Percentiles rank a stretch among this genome's conserved stretches.
Evolutionary conservation across 2,888 invertebrate genomes (phyloP).

Genomic region (Lepidochrysops patricia): DNA sequence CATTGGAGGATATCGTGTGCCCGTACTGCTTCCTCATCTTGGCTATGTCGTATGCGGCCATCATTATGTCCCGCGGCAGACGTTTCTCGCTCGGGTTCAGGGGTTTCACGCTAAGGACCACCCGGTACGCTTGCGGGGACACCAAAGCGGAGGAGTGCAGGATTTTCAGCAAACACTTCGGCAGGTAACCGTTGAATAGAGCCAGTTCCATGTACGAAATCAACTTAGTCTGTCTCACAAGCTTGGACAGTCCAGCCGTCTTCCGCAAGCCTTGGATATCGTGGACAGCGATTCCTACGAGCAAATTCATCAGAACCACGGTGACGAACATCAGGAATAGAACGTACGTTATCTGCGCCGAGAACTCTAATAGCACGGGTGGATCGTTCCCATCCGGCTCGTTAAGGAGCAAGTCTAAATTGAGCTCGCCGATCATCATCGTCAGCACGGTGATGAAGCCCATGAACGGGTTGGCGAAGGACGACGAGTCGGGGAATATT

Average conservation of each 20-base stretch:
- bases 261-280: constrained; percentile 90
- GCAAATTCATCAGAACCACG: constrained; percentile 88
- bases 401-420: constrained; percentile 82
- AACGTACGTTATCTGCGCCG: constrained; percentile 87
- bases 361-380: constrained; percentile 83
- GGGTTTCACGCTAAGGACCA: constrained; percentile 87
- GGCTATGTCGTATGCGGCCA: constrained; percentile 87
- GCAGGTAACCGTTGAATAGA: constrained; percentile 85
- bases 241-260: constrained; percentile 87
- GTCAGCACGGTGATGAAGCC: constrained; percentile 89
- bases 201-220: constrained; percentile 90
- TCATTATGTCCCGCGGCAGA: constrained; percentile 84
- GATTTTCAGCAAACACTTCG: constrained; percentile 82
- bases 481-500: constrained; percentile 87
- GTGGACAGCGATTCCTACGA: constrained; percentile 91
- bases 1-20: constrained; percentile 79
- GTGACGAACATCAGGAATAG: constrained; percentile 88
- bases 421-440: constrained; percentile 92
- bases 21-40: constrained; percentile 82
- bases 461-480: constrained; percentile 88
- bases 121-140: constrained; percentile 86
- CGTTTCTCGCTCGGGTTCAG: constrained; percentile 88
- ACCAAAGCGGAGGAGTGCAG: constrained; percentile 86
- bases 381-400: constrained; percentile 85
- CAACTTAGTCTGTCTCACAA: constrained; percentile 89